Percentiles rank a stretch among this genome's conserved stretches.
phyloP scores from a whole-genome alignment of 2,113 vertebrate species.

The Alexandromys fortis region DNA sequence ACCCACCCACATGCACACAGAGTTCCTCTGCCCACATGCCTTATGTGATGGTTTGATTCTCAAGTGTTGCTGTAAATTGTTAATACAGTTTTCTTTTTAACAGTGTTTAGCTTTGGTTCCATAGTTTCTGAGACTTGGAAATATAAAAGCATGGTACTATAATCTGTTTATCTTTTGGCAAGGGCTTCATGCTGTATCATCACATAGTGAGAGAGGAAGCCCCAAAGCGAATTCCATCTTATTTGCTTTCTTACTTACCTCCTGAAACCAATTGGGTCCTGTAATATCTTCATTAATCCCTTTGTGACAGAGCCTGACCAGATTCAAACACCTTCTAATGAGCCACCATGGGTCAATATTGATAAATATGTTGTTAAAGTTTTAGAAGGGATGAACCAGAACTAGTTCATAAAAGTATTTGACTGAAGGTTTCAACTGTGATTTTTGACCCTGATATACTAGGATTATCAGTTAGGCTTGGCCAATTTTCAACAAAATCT shows the following conservation, averaged over 20 bases:
- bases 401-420: background rate
- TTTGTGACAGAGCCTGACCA: background rate
- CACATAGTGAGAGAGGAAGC: background rate
- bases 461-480: background rate
- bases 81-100: background rate
- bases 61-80: background rate
- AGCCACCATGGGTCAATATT: background rate
- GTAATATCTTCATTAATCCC: background rate
- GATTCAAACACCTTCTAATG: background rate
- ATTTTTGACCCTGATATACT: background rate
- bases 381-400: background rate
- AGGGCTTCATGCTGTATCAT: background rate
- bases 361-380: background rate
- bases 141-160: background rate
- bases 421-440: background rate
- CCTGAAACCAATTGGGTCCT: background rate
- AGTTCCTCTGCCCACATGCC: background rate
- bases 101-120: background rate
- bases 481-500: constrained; percentile 1
- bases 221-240: background rate
- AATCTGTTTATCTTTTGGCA: background rate
- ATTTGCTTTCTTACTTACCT: background rate
- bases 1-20: background rate
- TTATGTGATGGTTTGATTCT: background rate
- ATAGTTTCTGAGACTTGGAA: background rate